Percentiles rank a stretch among this genome's conserved stretches.
Evolutionary conservation across 1,140 invertebrate species (phyloP).

Genomic region (Calycopis cecrops): DNA sequence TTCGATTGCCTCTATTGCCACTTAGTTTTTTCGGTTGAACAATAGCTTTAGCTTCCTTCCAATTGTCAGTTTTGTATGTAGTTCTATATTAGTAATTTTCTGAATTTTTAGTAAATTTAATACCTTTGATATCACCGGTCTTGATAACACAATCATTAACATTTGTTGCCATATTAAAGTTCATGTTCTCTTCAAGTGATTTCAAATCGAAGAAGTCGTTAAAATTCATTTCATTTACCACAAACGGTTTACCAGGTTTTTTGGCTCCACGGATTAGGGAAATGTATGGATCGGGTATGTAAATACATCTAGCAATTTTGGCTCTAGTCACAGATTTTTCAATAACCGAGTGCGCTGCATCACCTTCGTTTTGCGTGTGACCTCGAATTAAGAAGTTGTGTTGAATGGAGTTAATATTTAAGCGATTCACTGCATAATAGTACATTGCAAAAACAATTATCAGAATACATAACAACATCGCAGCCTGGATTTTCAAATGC

Average conservation of each 20-base stretch:
- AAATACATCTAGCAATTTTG: conserved; percentile 32
- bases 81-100: conserved; percentile 28
- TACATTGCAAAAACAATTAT: conserved; percentile 49
- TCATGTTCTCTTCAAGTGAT: conserved; percentile 16
- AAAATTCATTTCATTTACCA: conserved; percentile 30
- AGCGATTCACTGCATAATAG: conserved; percentile 29
- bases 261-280: conserved; percentile 34
- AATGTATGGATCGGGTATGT: conserved; percentile 35
- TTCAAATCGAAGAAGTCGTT: conserved; percentile 33
- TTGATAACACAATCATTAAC: conserved; percentile 20
- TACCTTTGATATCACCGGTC: conserved; percentile 20
- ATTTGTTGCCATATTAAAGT: conserved; percentile 26
- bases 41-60: conserved; percentile 17
- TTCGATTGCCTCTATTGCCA: conserved; percentile 11
- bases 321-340: conserved; percentile 34
- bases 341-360: conserved; percentile 41
- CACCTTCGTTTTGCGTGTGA: conserved; percentile 44
- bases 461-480: conserved; percentile 42
- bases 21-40: conserved; percentile 15
- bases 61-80: conserved; percentile 21
- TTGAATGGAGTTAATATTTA: conserved; percentile 33
- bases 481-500: conserved; percentile 24
- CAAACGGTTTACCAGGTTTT: conserved; percentile 35
- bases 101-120: conserved; percentile 26
- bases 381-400: conserved; percentile 47